Conservation (phyloP, 2,888 invertebrate species). For the Pyrochroa serraticornis region DNA sequence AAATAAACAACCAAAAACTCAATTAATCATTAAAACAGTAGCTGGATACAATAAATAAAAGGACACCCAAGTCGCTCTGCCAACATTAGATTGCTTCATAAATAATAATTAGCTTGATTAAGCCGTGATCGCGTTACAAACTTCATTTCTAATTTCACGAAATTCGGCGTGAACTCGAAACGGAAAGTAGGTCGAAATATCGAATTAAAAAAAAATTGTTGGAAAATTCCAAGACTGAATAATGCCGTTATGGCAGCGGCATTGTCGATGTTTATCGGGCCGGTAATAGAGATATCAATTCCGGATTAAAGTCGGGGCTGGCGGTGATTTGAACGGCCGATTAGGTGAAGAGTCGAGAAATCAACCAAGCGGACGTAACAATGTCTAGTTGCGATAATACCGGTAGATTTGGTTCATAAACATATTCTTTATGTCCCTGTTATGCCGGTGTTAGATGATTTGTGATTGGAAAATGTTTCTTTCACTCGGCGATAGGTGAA, state of each 20-base stretch:
- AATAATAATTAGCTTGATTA: neutral
- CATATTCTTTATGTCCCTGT: conserved; percentile 13
- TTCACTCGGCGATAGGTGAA: conserved; percentile 25
- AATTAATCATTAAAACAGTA: conserved; percentile 29
- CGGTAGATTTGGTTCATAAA: conserved; percentile 16
- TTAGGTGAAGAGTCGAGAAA: conserved; percentile 17
- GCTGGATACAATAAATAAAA: conserved; percentile 11
- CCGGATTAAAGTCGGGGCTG: conserved; percentile 11
- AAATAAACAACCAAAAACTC: conserved; percentile 3
- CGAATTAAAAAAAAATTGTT: neutral
- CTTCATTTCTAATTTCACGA: too few species aligned
- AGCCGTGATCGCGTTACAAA: too few species aligned
- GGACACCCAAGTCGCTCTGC: conserved; percentile 4
- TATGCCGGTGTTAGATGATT: conserved; percentile 8
- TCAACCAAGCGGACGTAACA: conserved; percentile 1
- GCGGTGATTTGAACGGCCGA: conserved; percentile 24
- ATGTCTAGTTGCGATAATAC: conserved; percentile 10
- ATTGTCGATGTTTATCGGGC: conserved; percentile 13
- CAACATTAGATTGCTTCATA: neutral
- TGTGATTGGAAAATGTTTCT: conserved; percentile 23
- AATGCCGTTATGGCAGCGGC: too few species aligned
- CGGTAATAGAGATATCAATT: conserved; percentile 28
- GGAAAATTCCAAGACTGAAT: too few species aligned
- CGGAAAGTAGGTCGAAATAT: neutral
- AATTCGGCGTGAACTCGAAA: too few species aligned